Base-by-base conservation (phyloP, 1,140 invertebrate species). In the Penaeus vannamei region DNA sequence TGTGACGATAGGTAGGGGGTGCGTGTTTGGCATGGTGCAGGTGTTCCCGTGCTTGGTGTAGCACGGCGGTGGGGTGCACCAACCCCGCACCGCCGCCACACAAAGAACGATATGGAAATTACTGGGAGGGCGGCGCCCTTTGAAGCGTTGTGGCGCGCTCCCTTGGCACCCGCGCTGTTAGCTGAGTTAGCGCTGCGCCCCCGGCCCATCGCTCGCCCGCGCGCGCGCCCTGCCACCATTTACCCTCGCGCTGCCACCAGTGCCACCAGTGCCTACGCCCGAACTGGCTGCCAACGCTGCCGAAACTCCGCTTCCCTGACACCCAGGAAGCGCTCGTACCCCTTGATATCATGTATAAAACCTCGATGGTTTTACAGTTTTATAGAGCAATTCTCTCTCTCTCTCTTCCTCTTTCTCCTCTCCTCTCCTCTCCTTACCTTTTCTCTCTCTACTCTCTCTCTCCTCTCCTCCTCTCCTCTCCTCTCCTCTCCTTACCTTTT, bases 81-180 rank as follows among this genome's bases (percentile, higher is more conserved):
- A 89, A 66, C 46, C 46, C 61, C 86, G 84, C 87, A 76, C 81
- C 77, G 46, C 81, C 72, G 53, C 64, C 82, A 89, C 87, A 89
- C 87, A 89, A 89, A 89, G 87, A 89, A 89, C 87, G 87, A 89
- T 89, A 89, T 89, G 87, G 87, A 89, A 89, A 89, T 89, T 89
- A 89, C 81, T n/a, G 81, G 66, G 87, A 84, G 87, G 87, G 87
- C 87, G 87, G 87, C 87, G 82, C 81, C 85, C 87, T 89, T 89
- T 89, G 87, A 89, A 89, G 87, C 87, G 82, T 66, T 84, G 87
- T 84, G 87, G 87, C 36, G 87, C 87, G 87, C 82, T 89, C 87
- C 87, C 87, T 89, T 46, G 87, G 82, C 87, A 89, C 87, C 87
- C 82, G 82, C 59, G 87, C 87, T 89, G 87, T 89, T 89, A 89